These are phyloP conservation scores for Himalopsyche tibetana DNA, from an alignment of 2,888 invertebrate genomes.

Conservation along the genomic window DNA sequence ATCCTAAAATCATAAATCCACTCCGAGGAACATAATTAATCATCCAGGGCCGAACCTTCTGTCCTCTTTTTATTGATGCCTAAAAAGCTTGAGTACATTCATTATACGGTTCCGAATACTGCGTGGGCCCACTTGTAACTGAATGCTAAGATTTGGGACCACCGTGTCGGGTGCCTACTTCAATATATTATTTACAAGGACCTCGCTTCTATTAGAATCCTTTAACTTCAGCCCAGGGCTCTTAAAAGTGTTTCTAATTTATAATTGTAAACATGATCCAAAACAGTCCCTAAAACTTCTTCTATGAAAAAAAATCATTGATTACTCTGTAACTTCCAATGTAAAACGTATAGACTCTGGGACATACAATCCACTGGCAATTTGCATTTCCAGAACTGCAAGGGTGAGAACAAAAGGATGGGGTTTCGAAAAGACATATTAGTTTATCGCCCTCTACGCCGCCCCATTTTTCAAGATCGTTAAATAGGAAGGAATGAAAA, in stretches of 20 bases:
- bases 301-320: no score
- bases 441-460: no score
- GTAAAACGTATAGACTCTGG: no score
- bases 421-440: no score
- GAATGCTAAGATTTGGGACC: constrained; percentile 26
- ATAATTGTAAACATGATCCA: no score
- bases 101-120: not conserved
- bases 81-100: not conserved
- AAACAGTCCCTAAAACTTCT: no score
- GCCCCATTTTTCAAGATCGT: no score
- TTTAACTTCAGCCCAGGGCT: not conserved
- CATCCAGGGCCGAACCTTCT: not conserved
- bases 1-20: not conserved
- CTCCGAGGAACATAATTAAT: constrained; percentile 1
- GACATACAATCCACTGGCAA: no score
- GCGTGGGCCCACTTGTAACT: constrained; percentile 32
- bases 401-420: no score
- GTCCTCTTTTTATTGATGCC: constrained; percentile 25
- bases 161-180: constrained; percentile 15
- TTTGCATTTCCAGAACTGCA: no score
- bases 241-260: not conserved
- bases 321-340: no score
- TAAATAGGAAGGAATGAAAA: no score
- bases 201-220: not conserved
- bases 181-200: constrained; percentile 38